A percentile compares a stretch with the other conserved stretches of the same genome.
Evolutionary conservation across 2,797 vertebrate genomes (phyloP).

Genomic region (Monodelphis domestica): DNA sequence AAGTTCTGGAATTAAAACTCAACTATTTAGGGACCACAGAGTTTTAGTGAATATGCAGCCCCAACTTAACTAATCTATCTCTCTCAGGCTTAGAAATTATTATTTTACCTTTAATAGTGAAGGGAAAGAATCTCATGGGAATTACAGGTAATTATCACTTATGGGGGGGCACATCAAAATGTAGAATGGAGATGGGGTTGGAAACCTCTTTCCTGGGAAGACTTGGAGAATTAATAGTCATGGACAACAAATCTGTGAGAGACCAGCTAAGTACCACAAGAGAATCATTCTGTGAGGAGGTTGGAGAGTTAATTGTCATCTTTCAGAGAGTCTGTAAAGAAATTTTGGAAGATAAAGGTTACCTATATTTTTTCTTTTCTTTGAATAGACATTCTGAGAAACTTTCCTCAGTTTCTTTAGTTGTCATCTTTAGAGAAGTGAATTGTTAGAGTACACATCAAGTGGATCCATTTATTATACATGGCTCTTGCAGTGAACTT

Average conservation of each 20-base stretch:
- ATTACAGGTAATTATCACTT: background rate
- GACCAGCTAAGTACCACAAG: background rate
- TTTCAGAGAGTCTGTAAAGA: background rate
- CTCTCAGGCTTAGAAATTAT: background rate
- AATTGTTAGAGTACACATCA: background rate
- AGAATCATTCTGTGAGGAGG: background rate
- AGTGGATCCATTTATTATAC: background rate
- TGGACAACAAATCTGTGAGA: background rate
- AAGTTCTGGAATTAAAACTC: background rate
- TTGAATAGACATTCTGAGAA: background rate
- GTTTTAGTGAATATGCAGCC: background rate
- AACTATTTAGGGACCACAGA: background rate
- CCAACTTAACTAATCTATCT: background rate
- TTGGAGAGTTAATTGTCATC: background rate
- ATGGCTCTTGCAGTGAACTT: background rate
- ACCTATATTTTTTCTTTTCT: background rate
- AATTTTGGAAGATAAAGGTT: background rate
- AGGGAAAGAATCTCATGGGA: background rate
- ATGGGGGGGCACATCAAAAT: background rate
- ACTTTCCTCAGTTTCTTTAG: background rate
- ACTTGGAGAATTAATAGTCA: background rate
- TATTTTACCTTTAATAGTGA: background rate
- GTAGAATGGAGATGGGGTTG: no score
- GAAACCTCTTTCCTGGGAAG: background rate
- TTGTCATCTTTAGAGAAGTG: background rate